Conservation (phyloP, 2,797 vertebrate genomes). For the Chrysocyon brachyurus region DNA sequence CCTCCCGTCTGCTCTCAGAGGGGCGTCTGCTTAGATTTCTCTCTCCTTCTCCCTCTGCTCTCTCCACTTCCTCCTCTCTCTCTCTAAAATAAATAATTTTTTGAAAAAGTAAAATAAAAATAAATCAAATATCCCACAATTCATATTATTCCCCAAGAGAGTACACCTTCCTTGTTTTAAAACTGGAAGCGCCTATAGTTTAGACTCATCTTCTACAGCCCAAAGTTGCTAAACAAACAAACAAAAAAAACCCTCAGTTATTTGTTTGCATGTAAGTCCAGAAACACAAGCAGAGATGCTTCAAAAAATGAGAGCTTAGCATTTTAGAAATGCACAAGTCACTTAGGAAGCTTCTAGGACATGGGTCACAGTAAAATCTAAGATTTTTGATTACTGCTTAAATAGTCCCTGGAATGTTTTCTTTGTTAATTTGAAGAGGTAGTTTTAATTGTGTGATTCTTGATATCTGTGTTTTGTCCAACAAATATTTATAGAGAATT, state of each 20-base stretch:
- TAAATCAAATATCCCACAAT: neutral
- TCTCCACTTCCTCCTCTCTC: too few species aligned
- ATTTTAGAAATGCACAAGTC: neutral
- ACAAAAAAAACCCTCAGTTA: neutral
- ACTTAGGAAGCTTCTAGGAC: neutral
- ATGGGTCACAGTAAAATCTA: neutral
- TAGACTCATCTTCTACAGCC: conserved; percentile 23
- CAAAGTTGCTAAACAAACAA: neutral
- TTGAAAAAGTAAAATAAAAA: too few species aligned
- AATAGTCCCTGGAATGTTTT: neutral
- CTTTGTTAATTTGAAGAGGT: neutral
- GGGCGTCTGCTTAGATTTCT: too few species aligned
- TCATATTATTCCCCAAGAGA: neutral
- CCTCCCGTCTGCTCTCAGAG: too few species aligned
- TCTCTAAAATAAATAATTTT: too few species aligned
- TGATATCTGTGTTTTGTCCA: neutral
- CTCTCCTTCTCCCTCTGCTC: too few species aligned
- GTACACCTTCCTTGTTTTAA: conserved; percentile 6
- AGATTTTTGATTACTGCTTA: conserved; percentile 24
- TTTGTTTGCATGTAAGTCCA: neutral
- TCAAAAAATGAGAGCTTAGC: conserved; percentile 6
- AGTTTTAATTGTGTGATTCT: neutral
- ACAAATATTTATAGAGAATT: neutral
- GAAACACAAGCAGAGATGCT: conserved; percentile 12
- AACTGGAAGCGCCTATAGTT: neutral